phyloP scores from a whole-genome alignment of 2,888 invertebrate genomes.

The Stegophylla sp. region DNA sequence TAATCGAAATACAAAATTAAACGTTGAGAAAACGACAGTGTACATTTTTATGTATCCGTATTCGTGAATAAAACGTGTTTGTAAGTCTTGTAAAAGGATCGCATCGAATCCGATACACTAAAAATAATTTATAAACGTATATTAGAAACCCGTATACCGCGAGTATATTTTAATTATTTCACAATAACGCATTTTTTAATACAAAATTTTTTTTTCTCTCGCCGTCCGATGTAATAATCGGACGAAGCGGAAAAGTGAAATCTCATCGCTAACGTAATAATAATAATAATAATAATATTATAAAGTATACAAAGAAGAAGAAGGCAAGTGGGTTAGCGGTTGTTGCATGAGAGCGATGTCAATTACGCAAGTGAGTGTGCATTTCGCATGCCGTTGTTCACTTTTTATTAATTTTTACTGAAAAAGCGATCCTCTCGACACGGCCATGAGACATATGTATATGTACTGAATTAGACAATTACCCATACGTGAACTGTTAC shows the following conservation, averaged over 20 bases:
- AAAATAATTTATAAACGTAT: too few relatives aligned
- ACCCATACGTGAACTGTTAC: too few relatives aligned
- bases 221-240: conserved; percentile 3
- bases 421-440: neutral
- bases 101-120: too few relatives aligned
- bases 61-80: too few relatives aligned
- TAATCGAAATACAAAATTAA: neutral
- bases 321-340: conserved; percentile 48
- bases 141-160: too few relatives aligned
- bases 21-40: neutral
- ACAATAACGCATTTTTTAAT: too few relatives aligned
- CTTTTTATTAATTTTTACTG: conserved; percentile 4
- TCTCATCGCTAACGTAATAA: conserved; percentile 50
- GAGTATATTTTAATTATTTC: neutral
- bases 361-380: conserved; percentile 41
- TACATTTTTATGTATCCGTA: too few relatives aligned
- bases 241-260: conserved; percentile 50
- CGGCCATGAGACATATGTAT: neutral
- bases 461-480: conserved; percentile 2
- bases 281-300: too few relatives aligned
- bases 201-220: neutral
- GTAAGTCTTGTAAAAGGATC: too few relatives aligned
- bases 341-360: conserved; percentile 23
- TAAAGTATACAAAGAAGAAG: conserved; percentile 28
- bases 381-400: neutral